Evolutionary conservation across 2,888 invertebrate genomes (phyloP).

Genomic region (Petrolisthes manimaculis): DNA sequence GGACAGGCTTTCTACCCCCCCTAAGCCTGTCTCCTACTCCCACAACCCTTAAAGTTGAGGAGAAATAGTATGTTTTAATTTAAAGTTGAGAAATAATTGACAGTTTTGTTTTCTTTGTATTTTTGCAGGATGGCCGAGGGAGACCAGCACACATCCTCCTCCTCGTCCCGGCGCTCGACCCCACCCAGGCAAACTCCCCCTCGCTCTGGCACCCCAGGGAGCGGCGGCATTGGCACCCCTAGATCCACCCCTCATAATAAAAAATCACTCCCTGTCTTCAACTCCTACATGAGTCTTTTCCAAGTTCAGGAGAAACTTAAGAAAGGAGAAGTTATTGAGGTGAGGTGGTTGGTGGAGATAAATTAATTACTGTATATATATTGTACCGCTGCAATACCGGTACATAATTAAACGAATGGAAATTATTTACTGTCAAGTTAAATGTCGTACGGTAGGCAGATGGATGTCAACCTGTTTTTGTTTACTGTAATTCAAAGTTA

Average conservation of each 20-base stretch:
- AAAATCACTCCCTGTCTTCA: slow-evolving; percentile 62
- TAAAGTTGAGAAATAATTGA: background rate
- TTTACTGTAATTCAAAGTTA: too few relatives aligned
- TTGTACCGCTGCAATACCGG: too few relatives aligned
- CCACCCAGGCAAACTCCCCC: slow-evolving; percentile 42
- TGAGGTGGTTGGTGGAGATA: slow-evolving; percentile 46
- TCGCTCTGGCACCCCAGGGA: slow-evolving; percentile 28
- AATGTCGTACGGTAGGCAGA: too few relatives aligned
- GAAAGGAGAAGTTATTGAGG: slow-evolving; percentile 72
- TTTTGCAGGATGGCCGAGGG: slow-evolving; percentile 39
- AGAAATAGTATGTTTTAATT: background rate
- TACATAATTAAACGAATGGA: too few relatives aligned
- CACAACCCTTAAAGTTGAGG: background rate
- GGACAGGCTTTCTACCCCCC: too few relatives aligned
- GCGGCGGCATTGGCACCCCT: slow-evolving; percentile 21
- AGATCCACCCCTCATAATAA: slow-evolving; percentile 29
- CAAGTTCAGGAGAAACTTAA: slow-evolving; percentile 76
- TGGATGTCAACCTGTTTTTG: too few relatives aligned
- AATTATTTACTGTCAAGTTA: too few relatives aligned
- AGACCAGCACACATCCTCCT: slow-evolving; percentile 25
- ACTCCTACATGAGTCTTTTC: slow-evolving; percentile 65
- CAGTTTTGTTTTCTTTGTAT: background rate
- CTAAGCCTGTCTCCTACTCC: too few relatives aligned
- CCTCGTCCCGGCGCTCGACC: slow-evolving; percentile 39
- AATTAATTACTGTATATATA: too few relatives aligned